Conservation (phyloP, 2,113 vertebrate genomes). For the Zosterops lateralis region DNA sequence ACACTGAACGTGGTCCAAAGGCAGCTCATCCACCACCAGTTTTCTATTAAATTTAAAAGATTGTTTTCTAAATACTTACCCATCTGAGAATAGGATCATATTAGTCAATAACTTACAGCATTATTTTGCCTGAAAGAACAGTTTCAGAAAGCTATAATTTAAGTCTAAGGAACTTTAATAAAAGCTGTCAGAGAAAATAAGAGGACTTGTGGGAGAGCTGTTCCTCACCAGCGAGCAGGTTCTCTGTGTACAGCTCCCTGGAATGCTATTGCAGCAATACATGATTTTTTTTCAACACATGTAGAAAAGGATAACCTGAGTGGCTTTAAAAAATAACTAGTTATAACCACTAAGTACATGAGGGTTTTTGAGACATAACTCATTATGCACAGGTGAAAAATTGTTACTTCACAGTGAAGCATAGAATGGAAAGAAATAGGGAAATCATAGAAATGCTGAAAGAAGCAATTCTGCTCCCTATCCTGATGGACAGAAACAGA, state of each 20-base stretch:
- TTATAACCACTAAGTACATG: background rate
- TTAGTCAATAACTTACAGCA: slow-evolving; percentile 34
- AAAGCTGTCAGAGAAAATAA: slow-evolving; percentile 46
- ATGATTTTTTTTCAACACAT: background rate
- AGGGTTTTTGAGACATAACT: background rate
- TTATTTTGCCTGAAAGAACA: slow-evolving; percentile 46
- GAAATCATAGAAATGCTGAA: background rate
- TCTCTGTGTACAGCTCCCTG: background rate
- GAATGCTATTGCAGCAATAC: background rate
- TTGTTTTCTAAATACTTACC: slow-evolving; percentile 31
- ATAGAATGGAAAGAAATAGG: background rate
- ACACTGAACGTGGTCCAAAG: background rate
- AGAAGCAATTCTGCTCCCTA: background rate
- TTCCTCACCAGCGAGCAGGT: background rate
- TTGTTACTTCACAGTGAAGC: background rate
- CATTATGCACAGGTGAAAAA: background rate
- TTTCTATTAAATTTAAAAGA: slow-evolving; percentile 44
- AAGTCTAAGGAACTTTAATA: slow-evolving; percentile 34
- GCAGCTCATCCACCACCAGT: background rate
- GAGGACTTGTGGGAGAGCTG: slow-evolving; percentile 23
- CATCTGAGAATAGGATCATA: slow-evolving; percentile 25
- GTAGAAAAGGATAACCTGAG: background rate
- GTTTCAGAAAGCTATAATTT: slow-evolving; percentile 38
- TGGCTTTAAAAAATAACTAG: background rate
- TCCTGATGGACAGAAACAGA: background rate